Evolutionary conservation across 1,140 invertebrate genomes (phyloP).

Genomic region (Bombus sibiricus): DNA sequence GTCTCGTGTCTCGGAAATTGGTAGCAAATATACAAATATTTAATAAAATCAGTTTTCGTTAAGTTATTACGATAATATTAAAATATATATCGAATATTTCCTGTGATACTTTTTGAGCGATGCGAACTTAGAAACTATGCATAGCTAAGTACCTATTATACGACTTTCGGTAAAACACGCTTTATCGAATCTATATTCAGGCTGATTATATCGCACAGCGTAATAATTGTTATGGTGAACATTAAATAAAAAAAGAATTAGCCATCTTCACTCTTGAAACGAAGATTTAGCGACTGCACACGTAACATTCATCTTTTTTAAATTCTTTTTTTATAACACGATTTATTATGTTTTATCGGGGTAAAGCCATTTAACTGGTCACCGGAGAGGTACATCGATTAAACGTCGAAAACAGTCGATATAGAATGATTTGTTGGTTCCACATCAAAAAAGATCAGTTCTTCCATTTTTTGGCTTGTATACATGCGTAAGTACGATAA

Average conservation of each 20-base stretch:
- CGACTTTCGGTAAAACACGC: neutral
- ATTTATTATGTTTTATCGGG: neutral
- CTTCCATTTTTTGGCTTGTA: neutral
- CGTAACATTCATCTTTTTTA: slow-evolving; percentile 6
- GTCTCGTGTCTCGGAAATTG: slow-evolving; percentile 1
- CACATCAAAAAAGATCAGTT: slow-evolving; percentile 10
- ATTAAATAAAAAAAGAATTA: neutral
- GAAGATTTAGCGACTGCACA: neutral
- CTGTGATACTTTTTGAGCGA: slow-evolving; percentile 18
- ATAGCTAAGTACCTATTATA: slow-evolving; percentile 33
- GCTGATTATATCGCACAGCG: neutral
- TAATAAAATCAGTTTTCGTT: neutral
- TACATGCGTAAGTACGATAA: neutral
- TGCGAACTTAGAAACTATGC: slow-evolving; percentile 28
- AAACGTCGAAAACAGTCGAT: slow-evolving; percentile 12
- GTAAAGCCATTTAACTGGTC: slow-evolving; percentile 25
- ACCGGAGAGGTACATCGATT: slow-evolving; percentile 37
- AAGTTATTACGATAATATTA: neutral
- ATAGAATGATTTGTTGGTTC: slow-evolving; percentile 18
- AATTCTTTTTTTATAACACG: neutral
- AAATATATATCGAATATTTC: neutral
- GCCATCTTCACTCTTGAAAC: neutral
- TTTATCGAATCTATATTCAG: neutral
- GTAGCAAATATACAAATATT: neutral
- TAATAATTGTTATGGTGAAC: neutral